Evolutionary conservation across 2,888 invertebrate species (phyloP), one percentile per base, ranked within the genome.

Genomic region (Lasioglossum lativentre): DNA sequence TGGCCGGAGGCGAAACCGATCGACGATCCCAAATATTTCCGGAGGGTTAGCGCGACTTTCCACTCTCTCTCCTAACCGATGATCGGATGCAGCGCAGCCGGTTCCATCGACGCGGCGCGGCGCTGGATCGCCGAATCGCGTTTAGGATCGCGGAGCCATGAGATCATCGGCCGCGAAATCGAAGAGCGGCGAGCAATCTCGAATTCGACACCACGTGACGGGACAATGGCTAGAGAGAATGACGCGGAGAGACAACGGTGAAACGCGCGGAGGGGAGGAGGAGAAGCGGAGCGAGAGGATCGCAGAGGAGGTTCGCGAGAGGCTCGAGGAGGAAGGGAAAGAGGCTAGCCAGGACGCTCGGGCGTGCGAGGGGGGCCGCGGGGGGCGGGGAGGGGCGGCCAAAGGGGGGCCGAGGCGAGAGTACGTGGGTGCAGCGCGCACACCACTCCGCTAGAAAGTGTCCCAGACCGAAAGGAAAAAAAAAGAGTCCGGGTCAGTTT

Each of bases 401-500:
- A 19, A 70, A 77, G 74, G 63, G 75, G 23, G 68, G 34, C 38
- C 75, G 52, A 73, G 68, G 70, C 75, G 80, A 82, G 68, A 77
- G 74, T 91, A 92, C 92, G 93, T 93, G 94, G 94, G 94, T 93
- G 94, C 92, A 93, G 91, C 93, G 87, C 34, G 72, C 86, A 86
- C 90, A 86, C 86, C 89, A 88, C 89, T 89, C 83, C 71, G 88
- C 92, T 93, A 94, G 94, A 95, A 94, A 95, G 94, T 94, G 94
- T 94, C 94, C 94, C 93, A 91, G 91, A 88, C 92, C 90, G 86
- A 88, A 89, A 88, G 88, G 89, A 91, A 93, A 94, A 93, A 94
- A 93, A 93, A 94, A 90, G 90, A 93, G 93, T 93, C 93, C 93
- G 94, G 95, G 95, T 95, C 95, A 95, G 95, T 95, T 95, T 95